Evolutionary conservation across 2,888 invertebrate genomes (phyloP).

Genomic region (Lacanobia oleracea): DNA sequence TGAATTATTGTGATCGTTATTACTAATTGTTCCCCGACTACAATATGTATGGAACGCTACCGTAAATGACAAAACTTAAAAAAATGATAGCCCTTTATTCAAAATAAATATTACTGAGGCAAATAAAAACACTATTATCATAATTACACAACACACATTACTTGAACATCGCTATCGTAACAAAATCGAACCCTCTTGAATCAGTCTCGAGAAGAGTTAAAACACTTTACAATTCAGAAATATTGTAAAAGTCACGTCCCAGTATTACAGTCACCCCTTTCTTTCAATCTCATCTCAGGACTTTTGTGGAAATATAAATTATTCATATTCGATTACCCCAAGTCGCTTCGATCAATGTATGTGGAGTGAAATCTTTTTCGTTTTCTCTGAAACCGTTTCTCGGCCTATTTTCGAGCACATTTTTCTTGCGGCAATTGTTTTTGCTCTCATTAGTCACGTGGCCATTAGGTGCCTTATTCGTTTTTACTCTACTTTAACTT

Average conservation of each 20-base stretch:
- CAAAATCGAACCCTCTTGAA: slow-evolving; percentile 9
- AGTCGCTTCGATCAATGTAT: slow-evolving; percentile 48
- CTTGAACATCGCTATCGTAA: background rate
- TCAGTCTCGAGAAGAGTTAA: slow-evolving; percentile 30
- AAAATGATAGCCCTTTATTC: no score
- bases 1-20: no score
- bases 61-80: background rate
- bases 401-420: slow-evolving; percentile 22
- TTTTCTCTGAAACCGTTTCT: background rate
- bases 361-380: slow-evolving; percentile 29
- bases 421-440: slow-evolving; percentile 20
- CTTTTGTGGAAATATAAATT: slow-evolving; percentile 64
- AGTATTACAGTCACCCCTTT: slow-evolving; percentile 61
- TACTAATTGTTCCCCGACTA: background rate
- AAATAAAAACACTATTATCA: no score
- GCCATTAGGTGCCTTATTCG: background rate
- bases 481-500: slow-evolving; percentile 1
- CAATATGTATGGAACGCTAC: background rate
- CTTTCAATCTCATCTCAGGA: slow-evolving; percentile 57
- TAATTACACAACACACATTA: no score
- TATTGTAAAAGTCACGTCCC: slow-evolving; percentile 57
- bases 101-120: background rate
- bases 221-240: slow-evolving; percentile 42
- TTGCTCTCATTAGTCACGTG: slow-evolving; percentile 33
- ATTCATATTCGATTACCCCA: slow-evolving; percentile 62